phyloP scores from a whole-genome alignment of 2,113 vertebrate species.

The Muscicapa adusta region DNA sequence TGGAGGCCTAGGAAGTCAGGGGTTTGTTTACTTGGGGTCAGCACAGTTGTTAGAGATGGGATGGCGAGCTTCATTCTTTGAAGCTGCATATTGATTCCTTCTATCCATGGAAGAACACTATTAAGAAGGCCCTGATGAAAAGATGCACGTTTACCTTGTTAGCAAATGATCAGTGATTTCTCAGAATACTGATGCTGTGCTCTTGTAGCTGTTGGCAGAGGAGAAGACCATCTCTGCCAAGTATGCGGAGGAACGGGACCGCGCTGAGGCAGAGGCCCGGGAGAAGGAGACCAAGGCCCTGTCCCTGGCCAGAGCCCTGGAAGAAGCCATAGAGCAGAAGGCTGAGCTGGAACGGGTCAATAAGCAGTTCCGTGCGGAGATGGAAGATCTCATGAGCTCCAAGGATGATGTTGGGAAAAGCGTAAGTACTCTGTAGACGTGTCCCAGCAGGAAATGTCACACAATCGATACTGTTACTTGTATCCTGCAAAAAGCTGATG shows the following conservation, averaged over 20 bases:
- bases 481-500: not conserved
- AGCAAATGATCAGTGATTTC: not conserved
- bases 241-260: conserved; percentile 78
- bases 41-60: not conserved
- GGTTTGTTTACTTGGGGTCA: not conserved
- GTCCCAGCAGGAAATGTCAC: not conserved
- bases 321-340: conserved; percentile 85
- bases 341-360: conserved; percentile 90
- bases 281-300: conserved; percentile 83
- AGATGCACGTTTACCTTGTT: not conserved
- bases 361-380: conserved; percentile 89
- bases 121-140: not conserved
- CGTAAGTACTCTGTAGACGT: conserved; percentile 68
- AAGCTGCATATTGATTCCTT: not conserved
- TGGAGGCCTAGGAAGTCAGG: not conserved
- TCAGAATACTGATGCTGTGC: not conserved
- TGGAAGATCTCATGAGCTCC: conserved; percentile 97
- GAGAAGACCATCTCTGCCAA: conserved; percentile 81
- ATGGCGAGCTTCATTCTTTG: not conserved
- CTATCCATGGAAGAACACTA: not conserved
- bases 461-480: not conserved
- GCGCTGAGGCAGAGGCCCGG: conserved; percentile 80
- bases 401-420: conserved; percentile 97
- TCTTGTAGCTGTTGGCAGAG: conserved; percentile 75
- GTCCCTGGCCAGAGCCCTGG: conserved; percentile 84